phyloP scores from a whole-genome alignment of 2,113 vertebrate genomes.

The Myocastor coypus region DNA sequence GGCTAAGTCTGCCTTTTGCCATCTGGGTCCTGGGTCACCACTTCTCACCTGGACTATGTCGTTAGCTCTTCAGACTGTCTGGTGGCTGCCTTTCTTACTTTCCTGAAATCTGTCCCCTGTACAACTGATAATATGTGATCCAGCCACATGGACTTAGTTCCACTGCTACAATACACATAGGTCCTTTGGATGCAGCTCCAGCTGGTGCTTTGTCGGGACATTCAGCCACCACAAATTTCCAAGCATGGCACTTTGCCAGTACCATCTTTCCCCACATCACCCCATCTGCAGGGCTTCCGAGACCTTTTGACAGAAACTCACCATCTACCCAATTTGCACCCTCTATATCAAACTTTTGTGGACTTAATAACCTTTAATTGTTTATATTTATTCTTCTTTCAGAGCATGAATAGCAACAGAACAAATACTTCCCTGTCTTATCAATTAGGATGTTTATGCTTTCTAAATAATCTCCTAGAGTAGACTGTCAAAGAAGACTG shows the following conservation, averaged over 20 bases:
- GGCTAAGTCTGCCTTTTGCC: accelerated
- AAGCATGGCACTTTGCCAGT: neutral
- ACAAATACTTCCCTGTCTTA: neutral
- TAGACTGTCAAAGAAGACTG: neutral
- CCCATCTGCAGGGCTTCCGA: neutral
- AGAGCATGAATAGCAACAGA: neutral
- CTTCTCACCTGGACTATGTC: neutral
- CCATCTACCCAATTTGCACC: neutral
- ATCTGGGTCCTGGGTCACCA: neutral
- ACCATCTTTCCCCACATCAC: neutral
- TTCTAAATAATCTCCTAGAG: neutral
- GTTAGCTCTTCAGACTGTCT: neutral
- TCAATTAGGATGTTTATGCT: neutral
- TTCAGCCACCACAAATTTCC: accelerated
- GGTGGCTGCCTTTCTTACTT: neutral
- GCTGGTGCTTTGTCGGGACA: accelerated
- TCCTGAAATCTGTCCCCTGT: neutral
- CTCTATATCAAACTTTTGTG: neutral
- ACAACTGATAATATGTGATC: neutral
- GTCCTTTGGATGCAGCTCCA: too few relatives aligned
- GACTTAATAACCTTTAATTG: neutral
- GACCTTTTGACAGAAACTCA: neutral
- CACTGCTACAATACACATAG: neutral
- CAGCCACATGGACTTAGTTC: neutral
- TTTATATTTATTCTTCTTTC: neutral